Percentiles rank a stretch among this genome's conserved stretches.
Evolutionary conservation across 2,113 vertebrate genomes (phyloP).

Genomic region (Sphaerodactylus townsendi): DNA sequence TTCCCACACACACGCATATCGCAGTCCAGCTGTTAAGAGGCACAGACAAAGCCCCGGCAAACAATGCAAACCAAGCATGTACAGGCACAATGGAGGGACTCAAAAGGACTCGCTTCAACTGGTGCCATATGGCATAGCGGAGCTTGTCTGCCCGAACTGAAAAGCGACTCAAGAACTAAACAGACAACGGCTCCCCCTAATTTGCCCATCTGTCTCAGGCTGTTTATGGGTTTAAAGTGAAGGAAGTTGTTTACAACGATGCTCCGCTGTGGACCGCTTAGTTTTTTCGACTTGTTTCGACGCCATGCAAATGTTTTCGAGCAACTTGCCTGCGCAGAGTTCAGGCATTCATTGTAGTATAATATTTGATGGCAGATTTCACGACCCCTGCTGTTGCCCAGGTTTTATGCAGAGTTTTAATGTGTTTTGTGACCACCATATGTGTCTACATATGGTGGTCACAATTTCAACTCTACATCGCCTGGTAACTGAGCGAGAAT

Average conservation of each 20-base stretch:
- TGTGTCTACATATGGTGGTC: background rate
- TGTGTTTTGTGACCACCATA: too few relatives aligned
- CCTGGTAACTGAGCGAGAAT: too few relatives aligned
- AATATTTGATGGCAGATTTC: too few relatives aligned
- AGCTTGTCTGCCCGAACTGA: conserved; percentile 58
- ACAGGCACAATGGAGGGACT: conserved; percentile 18
- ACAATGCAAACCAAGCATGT: conserved; percentile 2
- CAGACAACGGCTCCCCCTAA: conserved; percentile 55
- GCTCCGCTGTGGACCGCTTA: background rate
- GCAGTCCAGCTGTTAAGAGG: background rate
- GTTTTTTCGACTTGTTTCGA: background rate
- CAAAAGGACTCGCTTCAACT: conserved; percentile 33
- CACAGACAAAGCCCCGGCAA: conserved; percentile 9
- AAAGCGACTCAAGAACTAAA: conserved; percentile 68
- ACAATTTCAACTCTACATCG: too few relatives aligned
- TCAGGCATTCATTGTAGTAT: too few relatives aligned
- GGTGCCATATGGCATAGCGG: conserved; percentile 74
- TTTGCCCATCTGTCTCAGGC: conserved; percentile 65
- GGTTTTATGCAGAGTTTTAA: too few relatives aligned
- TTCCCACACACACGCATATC: conserved; percentile 17
- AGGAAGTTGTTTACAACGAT: conserved; percentile 6
- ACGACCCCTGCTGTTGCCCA: too few relatives aligned
- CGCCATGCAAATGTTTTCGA: background rate
- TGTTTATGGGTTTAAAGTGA: conserved; percentile 56
- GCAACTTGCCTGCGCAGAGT: background rate